Conservation (phyloP, 2,888 invertebrate genomes). For the Idaea biselata region DNA sequence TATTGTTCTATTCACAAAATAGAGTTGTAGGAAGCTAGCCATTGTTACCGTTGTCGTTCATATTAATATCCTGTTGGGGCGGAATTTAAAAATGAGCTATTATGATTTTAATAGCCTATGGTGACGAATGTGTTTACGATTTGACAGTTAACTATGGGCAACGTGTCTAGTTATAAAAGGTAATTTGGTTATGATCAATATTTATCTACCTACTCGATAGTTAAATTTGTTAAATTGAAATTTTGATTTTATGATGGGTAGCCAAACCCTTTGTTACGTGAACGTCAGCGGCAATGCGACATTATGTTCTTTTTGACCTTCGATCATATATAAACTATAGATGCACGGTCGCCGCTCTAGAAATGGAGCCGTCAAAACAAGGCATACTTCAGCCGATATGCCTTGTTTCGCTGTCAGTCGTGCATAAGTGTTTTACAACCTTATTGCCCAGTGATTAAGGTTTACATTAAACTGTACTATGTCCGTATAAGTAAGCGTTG, state of each 20-base stretch:
- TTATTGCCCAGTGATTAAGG: too few species aligned
- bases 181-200: neutral
- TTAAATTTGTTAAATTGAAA: neutral
- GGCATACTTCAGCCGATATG: too few species aligned
- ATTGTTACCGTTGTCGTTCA: conserved; percentile 23
- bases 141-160: neutral
- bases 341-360: too few species aligned
- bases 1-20: conserved; percentile 33
- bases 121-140: conserved; percentile 1
- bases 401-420: too few species aligned
- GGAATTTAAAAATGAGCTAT: conserved; percentile 16
- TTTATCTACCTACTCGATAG: neutral
- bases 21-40: conserved; percentile 28
- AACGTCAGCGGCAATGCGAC: too few species aligned
- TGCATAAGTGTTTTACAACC: too few species aligned
- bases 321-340: too few species aligned
- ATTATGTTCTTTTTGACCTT: too few species aligned
- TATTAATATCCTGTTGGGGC: conserved; percentile 29
- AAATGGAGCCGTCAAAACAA: too few species aligned
- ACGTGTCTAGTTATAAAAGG: neutral
- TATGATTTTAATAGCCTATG: neutral
- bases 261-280: neutral
- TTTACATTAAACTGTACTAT: too few species aligned
- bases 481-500: too few species aligned
- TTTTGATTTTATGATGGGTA: neutral